These are phyloP conservation scores for Lepetodrilus schrolli DNA, from an alignment of 2,888 invertebrate genomes.

Conservation along the genomic window DNA sequence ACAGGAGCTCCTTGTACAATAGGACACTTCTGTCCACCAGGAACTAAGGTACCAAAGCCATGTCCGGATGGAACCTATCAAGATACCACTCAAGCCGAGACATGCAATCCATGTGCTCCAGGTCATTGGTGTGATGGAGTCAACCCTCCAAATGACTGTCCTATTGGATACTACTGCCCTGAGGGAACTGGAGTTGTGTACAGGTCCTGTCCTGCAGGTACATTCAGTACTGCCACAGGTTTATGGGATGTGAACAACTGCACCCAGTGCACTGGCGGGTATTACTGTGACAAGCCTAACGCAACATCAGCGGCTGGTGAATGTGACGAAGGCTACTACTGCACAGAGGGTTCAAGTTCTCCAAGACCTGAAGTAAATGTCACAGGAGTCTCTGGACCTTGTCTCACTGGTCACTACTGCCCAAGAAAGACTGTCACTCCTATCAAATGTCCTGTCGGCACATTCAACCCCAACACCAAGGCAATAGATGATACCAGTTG, in stretches of 20 bases:
- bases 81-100: constrained; percentile 60
- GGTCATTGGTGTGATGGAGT: constrained; percentile 66
- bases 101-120: constrained; percentile 65
- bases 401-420: constrained; percentile 70
- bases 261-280: constrained; percentile 69
- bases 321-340: constrained; percentile 66
- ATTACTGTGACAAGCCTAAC: constrained; percentile 63
- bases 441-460: constrained; percentile 62
- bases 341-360: constrained; percentile 63
- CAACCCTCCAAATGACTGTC: constrained; percentile 60
- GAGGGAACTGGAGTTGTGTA: constrained; percentile 68
- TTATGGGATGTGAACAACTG: constrained; percentile 64
- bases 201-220: constrained; percentile 70
- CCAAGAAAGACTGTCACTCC: constrained; percentile 57
- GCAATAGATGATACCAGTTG: constrained; percentile 52
- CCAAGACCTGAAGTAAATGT: constrained; percentile 57
- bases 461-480: constrained; percentile 57
- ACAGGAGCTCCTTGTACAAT: constrained; percentile 68
- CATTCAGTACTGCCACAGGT: constrained; percentile 59
- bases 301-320: constrained; percentile 57
- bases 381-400: constrained; percentile 68
- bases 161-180: constrained; percentile 71
- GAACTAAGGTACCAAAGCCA: constrained; percentile 59
- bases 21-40: constrained; percentile 71
- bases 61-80: constrained; percentile 65